Percentiles rank a stretch among this genome's conserved stretches.
phyloP scores from a whole-genome alignment of 37 sponge, comb jelly and placozoan genomes.

The Chondrosia reniformis region DNA sequence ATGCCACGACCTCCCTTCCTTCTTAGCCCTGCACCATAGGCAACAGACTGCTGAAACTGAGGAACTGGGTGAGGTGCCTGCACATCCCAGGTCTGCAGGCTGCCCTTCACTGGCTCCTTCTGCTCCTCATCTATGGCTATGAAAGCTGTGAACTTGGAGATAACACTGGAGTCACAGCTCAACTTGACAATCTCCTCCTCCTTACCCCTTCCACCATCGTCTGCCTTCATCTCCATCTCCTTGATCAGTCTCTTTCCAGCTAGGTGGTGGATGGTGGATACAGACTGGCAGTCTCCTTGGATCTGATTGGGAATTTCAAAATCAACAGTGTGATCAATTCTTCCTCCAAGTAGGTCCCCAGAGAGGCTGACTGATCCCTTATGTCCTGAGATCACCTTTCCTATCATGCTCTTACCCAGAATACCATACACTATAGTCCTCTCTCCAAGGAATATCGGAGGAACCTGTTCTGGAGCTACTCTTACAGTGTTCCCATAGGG shows the following conservation, averaged over 20 bases:
- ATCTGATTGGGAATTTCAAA: neutral
- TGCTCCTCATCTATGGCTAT: constrained; percentile 52
- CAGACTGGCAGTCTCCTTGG: neutral
- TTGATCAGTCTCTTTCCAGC: constrained; percentile 33
- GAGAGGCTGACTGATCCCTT: constrained; percentile 22
- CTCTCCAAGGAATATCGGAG: constrained; percentile 52
- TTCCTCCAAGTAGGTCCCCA: constrained; percentile 20
- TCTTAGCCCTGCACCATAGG: no score
- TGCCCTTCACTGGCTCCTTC: constrained; percentile 29
- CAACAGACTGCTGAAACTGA: no score
- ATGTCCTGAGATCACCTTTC: neutral
- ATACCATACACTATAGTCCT: constrained; percentile 45
- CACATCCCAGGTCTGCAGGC: constrained; percentile 31
- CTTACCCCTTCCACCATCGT: neutral
- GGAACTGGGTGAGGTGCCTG: neutral
- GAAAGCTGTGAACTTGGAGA: constrained; percentile 43
- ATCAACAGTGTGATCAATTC: constrained; percentile 21
- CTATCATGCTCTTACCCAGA: neutral
- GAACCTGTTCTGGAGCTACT: constrained; percentile 28
- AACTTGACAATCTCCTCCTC: constrained; percentile 21
- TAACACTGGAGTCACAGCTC: constrained; percentile 35
- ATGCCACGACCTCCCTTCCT: no score
- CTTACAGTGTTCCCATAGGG: constrained; percentile 6
- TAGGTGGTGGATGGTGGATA: constrained; percentile 39
- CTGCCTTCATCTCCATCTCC: constrained; percentile 4